A percentile compares a stretch with the other conserved stretches of the same genome.
These are phyloP conservation scores for Nomada lathburiana DNA, from an alignment of 2,888 invertebrate species.

Conservation along the genomic window DNA sequence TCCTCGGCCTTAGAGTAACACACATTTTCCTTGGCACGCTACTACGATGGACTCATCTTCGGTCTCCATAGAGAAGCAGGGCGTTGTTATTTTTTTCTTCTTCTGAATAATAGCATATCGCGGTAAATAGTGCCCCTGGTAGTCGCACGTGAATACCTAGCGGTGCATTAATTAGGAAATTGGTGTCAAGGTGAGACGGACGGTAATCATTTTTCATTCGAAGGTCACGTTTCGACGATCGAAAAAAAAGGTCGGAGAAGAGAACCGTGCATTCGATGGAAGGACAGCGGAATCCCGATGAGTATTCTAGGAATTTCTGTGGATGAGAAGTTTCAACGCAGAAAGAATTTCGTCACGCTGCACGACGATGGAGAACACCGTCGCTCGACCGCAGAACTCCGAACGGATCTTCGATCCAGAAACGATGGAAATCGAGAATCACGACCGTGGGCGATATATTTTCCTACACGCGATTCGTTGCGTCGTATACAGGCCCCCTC, in stretches of 20 bases:
- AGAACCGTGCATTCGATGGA: not conserved
- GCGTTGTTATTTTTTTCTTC: not conserved
- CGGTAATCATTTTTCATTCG: not conserved
- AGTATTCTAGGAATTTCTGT: not conserved
- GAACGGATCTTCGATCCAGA: slow-evolving; percentile 18
- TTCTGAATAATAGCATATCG: not conserved
- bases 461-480: not conserved
- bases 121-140: not conserved
- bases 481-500: too few species aligned
- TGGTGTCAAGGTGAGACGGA: slow-evolving; percentile 9
- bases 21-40: slow-evolving; percentile 36
- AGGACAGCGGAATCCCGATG: not conserved
- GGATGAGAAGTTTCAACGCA: not conserved
- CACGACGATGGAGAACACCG: slow-evolving; percentile 33
- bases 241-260: too few species aligned
- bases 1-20: slow-evolving; percentile 19
- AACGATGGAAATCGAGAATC: slow-evolving; percentile 6
- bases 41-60: too few species aligned
- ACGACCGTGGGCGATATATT: not conserved
- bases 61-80: too few species aligned
- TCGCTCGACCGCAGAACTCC: slow-evolving; percentile 7
- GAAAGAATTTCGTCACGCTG: slow-evolving; percentile 40
- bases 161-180: not conserved
- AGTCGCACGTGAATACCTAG: not conserved
- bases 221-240: not conserved